Base-by-base conservation (phyloP, 2,888 invertebrate genomes). In the Trichacis sp. region DNA sequence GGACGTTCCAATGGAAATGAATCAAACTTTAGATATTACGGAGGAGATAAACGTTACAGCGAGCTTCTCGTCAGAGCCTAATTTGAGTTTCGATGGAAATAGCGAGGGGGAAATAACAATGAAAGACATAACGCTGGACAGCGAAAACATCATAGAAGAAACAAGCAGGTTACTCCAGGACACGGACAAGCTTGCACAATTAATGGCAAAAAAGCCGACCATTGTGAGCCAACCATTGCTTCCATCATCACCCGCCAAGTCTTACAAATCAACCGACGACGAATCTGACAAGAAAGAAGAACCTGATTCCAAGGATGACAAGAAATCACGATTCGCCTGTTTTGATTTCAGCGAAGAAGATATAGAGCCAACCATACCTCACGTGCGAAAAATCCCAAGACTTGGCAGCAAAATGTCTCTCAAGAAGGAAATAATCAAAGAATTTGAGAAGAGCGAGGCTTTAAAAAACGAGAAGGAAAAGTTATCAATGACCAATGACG, bases 331-430 rank as follows among this genome's bases (percentile, higher is more conserved):
- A 14, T 85, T 89, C 52, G 91, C 92, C 0, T 93, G 93, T 79
- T 94, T 93, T 78, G 93, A 94, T 81, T 93, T 93, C 79, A 90
- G 91, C 70, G 90, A 90, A 50, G 92, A 93, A 65, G 92, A 92
- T 77, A 88, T 87, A 74, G 87, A 88, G 86, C 86, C 87, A 9
- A 85, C 87, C 57, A 87, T 88, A 63, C 59, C 64, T 29, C 69
- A 64, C 11, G 87, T 90, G 11, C 86, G 91, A 67, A 92, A 91
- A 85, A 90, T 91, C 70, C 90, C 91, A 0, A 85, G 91, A 52
- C 88, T 90, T 4, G 87, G 87, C 60, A 78, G 81, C 1, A 81
- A 73, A 70, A 77, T 79, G 50, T 79, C 78, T 11, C 66, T 80
- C 11, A 80, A 81, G 47, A 85, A 84, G 69, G 83, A 80, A 75